Percentiles rank a stretch among this genome's conserved stretches.
Conservation (phyloP, 2,888 invertebrate species). For the Argynnis bischoffii region DNA sequence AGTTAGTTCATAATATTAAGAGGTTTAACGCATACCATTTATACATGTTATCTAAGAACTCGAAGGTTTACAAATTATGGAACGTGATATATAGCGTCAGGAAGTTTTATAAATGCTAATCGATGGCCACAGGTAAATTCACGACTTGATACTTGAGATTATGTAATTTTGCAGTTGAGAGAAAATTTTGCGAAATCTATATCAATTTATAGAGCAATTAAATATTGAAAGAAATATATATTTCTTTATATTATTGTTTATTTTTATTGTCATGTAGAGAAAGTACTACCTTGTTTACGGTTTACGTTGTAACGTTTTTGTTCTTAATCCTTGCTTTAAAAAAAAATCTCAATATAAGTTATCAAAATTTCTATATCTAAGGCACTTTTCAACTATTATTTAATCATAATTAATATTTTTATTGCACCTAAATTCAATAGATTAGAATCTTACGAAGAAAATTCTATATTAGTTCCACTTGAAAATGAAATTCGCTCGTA, state of each 20-base stretch:
- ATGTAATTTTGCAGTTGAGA: conserved; percentile 5
- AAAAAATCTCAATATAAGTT: too few relatives aligned
- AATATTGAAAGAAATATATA: too few relatives aligned
- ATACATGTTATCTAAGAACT: conserved; percentile 20
- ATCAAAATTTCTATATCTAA: too few relatives aligned
- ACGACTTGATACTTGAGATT: conserved; percentile 8
- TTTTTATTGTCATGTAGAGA: too few relatives aligned
- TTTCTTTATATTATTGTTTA: too few relatives aligned
- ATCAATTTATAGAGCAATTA: too few relatives aligned
- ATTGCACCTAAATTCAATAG: not conserved
- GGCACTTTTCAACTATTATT: too few relatives aligned
- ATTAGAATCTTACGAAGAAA: not conserved
- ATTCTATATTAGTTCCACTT: not conserved
- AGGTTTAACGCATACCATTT: conserved; percentile 11
- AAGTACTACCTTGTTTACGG: too few relatives aligned
- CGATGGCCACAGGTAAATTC: conserved; percentile 5
- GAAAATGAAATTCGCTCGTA: conserved; percentile 9
- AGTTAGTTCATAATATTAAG: conserved; percentile 12
- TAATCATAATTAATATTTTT: too few relatives aligned
- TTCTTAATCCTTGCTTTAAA: too few relatives aligned
- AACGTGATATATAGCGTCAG: conserved; percentile 12
- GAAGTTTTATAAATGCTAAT: conserved; percentile 23
- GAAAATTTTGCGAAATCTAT: not conserved
- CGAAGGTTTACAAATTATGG: conserved; percentile 8
- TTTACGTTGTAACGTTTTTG: too few relatives aligned